Conservation (phyloP, 2,797 vertebrate species). For the Acipenser transmontanus region DNA sequence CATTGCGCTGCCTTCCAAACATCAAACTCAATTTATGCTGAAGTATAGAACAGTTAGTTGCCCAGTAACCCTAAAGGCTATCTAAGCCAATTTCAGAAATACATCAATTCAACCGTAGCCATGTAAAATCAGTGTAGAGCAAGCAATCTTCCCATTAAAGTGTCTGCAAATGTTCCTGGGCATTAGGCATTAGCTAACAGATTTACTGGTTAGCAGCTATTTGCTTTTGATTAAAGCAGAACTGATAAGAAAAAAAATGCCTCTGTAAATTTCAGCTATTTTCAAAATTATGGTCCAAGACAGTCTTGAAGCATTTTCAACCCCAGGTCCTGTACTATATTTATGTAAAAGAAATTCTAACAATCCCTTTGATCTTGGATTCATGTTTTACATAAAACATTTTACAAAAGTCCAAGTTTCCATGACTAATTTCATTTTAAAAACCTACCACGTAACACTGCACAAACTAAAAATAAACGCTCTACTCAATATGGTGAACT, state of each 20-base stretch:
- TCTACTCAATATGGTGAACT: too few species aligned
- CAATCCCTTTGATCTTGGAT: too few species aligned
- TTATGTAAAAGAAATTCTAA: too few species aligned
- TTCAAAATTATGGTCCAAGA: too few species aligned
- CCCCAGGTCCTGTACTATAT: too few species aligned
- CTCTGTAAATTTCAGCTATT: neutral
- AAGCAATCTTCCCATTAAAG: slow-evolving; percentile 9
- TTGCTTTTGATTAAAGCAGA: slow-evolving; percentile 4
- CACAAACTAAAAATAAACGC: too few species aligned
- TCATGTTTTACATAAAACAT: too few species aligned
- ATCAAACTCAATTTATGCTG: neutral
- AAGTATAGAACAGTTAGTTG: slow-evolving; percentile 2
- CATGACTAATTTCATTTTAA: too few species aligned
- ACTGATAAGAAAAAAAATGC: slow-evolving; percentile 9
- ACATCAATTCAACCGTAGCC: neutral
- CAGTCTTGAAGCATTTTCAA: too few species aligned
- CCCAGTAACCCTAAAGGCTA: slow-evolving; percentile 1
- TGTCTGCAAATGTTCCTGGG: neutral
- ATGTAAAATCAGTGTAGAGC: slow-evolving; percentile 6
- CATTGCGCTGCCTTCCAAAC: slow-evolving; percentile 2
- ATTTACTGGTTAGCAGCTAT: slow-evolving; percentile 10
- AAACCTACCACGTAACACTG: too few species aligned
- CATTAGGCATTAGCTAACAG: neutral
- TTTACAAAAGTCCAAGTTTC: too few species aligned
- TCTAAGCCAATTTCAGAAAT: neutral